Evolutionary conservation across 2,113 vertebrate species (phyloP), one percentile per base, ranked within the genome.

Genomic region (Pogonocichla stellata): DNA sequence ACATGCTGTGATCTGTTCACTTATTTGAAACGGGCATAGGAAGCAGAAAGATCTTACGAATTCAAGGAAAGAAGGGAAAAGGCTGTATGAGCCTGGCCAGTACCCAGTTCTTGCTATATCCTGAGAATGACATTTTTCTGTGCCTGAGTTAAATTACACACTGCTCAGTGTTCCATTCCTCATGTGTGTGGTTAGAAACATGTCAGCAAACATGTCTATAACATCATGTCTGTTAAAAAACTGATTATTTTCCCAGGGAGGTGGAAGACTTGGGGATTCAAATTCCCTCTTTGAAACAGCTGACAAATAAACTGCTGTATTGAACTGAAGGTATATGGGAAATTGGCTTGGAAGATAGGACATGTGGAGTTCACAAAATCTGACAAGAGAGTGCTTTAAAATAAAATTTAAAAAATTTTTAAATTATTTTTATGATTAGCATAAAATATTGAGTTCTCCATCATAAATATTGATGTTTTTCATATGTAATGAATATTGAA

Each of bases 101-200:
- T 29, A 10, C 14, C 17, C 12, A 28, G 8, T 18, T 9, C 8
- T 25, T 0, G 0, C 51, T 66, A 31, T 12, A 47, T 3, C 3
- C 10, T 18, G 16, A 5, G 74, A 71, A 40, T 26, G 19, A 65
- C 1, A 4, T 45, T 83, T 75, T 33, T 71, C 29, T 57, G 7
- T n/a, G 6, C 5, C n/a, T 40, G 36, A 42, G 14, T 61, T 70
- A 56, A 74, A 60, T 66, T 42, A 14, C 23, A 38, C 14, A n/a
- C 9, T 42, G 10, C 9, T 66, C 28, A 29, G 15, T 71, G 29
- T 34, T 88, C 58, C 2, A 42, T 75, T 42, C 75, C 45, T 54
- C 23, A 57, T 38, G 11, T 7, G 3, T 56, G 29, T n/a, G 8
- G 12, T 33, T 53, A 72, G 20, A 19, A 72, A 9, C 20, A 43